Evolutionary conservation across 2,113 vertebrate genomes (phyloP).

Genomic region (Euleptes europaea): DNA sequence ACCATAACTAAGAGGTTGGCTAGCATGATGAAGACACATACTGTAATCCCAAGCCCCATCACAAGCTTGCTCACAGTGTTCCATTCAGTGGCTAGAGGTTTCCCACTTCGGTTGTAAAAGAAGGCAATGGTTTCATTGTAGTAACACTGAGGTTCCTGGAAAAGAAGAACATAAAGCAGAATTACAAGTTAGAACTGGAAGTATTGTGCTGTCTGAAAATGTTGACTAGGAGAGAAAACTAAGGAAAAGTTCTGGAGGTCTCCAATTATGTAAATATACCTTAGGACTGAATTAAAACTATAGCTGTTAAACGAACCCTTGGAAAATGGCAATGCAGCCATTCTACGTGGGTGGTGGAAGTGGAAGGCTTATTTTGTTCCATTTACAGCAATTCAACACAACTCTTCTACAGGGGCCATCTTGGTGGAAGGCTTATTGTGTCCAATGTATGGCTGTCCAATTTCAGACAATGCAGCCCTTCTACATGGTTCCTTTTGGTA

Average conservation of each 20-base stretch:
- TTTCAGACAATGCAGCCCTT: too few species aligned
- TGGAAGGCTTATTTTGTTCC: too few species aligned
- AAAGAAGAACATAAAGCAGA: constrained; percentile 40
- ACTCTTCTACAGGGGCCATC: too few species aligned
- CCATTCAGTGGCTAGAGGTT: constrained; percentile 92
- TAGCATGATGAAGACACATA: constrained; percentile 99
- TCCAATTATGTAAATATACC: constrained; percentile 38
- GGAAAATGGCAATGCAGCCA: not conserved
- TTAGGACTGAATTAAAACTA: constrained; percentile 23
- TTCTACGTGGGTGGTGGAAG: too few species aligned
- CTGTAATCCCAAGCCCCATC: constrained; percentile 97
- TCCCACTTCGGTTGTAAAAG: constrained; percentile 97
- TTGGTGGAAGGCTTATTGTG: too few species aligned
- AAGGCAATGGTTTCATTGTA: constrained; percentile 99
- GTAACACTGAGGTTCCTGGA: constrained; percentile 90
- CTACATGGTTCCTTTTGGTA: too few species aligned
- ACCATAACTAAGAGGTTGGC: constrained; percentile 98
- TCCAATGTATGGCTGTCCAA: too few species aligned
- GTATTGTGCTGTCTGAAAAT: constrained; percentile 10
- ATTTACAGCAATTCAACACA: too few species aligned
- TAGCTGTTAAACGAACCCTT: not conserved
- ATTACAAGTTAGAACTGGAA: constrained; percentile 59
- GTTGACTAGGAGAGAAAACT: constrained; percentile 24
- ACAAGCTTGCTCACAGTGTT: constrained; percentile 95
- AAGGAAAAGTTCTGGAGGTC: not conserved